These are phyloP conservation scores for Idaea aversata DNA, from an alignment of 2,888 invertebrate species.

Conservation along the genomic window DNA sequence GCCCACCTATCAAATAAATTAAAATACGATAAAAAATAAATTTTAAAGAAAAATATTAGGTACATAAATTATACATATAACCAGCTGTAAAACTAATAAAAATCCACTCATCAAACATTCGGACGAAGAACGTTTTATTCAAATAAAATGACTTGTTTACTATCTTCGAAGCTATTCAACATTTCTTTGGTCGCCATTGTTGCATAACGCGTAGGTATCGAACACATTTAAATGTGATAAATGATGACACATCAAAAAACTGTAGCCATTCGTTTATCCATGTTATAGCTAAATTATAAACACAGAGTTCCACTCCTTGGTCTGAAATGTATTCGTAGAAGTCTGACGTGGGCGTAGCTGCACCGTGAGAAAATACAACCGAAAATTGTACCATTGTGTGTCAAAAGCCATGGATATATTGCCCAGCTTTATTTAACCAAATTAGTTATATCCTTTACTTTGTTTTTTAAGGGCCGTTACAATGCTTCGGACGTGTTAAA, in stretches of 20 bases:
- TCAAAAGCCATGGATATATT: conserved; percentile 47
- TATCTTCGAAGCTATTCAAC: conserved; percentile 12
- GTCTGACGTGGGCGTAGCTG: conserved; percentile 60
- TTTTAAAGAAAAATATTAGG: background rate
- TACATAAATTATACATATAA: background rate
- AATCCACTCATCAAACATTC: conserved; percentile 6
- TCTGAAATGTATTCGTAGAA: conserved; percentile 69
- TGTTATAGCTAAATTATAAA: conserved; percentile 62
- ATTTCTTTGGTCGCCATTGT: conserved; percentile 21
- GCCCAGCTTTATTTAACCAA: conserved; percentile 41
- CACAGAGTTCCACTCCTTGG: conserved; percentile 61
- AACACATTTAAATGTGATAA: conserved; percentile 28
- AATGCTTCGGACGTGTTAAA: conserved; percentile 30
- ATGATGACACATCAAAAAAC: conserved; percentile 46
- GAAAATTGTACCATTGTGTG: conserved; percentile 54
- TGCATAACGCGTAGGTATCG: conserved; percentile 24
- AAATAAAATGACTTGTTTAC: conserved; percentile 1
- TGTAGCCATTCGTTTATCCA: conserved; percentile 52
- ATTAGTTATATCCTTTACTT: conserved; percentile 43
- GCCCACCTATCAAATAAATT: background rate
- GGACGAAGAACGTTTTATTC: conserved; percentile 5
- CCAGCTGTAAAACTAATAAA: conserved; percentile 22
- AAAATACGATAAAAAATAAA: background rate
- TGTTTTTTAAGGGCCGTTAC: conserved; percentile 32
- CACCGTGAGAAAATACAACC: conserved; percentile 71